Conservation (phyloP, 2,797 vertebrate species). For the Sebastiscus albofasciatus region DNA sequence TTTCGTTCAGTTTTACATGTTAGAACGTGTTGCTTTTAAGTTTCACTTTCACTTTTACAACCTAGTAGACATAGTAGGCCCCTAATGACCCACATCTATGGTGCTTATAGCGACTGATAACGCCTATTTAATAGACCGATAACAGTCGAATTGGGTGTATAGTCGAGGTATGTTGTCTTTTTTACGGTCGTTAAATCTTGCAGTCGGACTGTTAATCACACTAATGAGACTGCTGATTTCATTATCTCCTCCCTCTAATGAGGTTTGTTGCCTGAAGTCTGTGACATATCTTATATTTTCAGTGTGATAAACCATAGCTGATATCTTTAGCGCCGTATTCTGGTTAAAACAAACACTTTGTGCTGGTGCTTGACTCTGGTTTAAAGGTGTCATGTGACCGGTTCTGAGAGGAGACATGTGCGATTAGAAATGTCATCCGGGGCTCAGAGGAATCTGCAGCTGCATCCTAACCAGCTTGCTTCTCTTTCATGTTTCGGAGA, state of each 20-base stretch:
- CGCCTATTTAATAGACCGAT: too few species aligned
- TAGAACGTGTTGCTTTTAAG: too few species aligned
- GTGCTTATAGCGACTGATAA: too few species aligned
- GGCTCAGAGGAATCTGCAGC: constrained; percentile 10
- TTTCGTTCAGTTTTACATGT: too few species aligned
- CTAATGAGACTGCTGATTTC: background rate
- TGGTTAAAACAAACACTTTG: background rate
- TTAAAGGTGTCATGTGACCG: background rate
- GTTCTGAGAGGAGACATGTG: background rate
- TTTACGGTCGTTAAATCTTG: too few species aligned
- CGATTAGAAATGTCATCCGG: background rate
- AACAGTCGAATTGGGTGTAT: too few species aligned
- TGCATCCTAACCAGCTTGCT: background rate
- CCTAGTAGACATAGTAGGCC: too few species aligned
- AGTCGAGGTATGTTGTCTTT: too few species aligned
- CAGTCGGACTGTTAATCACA: too few species aligned
- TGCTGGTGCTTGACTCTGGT: background rate
- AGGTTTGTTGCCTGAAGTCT: background rate
- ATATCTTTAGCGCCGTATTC: background rate
- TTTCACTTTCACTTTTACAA: too few species aligned
- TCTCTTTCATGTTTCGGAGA: background rate
- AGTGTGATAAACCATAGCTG: background rate
- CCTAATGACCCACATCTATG: too few species aligned
- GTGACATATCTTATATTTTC: background rate
- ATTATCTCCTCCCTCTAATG: background rate